Percentiles rank a stretch among this genome's conserved stretches.
phyloP scores from a whole-genome alignment of 1,140 invertebrate genomes.

The Drosophila lowei region DNA sequence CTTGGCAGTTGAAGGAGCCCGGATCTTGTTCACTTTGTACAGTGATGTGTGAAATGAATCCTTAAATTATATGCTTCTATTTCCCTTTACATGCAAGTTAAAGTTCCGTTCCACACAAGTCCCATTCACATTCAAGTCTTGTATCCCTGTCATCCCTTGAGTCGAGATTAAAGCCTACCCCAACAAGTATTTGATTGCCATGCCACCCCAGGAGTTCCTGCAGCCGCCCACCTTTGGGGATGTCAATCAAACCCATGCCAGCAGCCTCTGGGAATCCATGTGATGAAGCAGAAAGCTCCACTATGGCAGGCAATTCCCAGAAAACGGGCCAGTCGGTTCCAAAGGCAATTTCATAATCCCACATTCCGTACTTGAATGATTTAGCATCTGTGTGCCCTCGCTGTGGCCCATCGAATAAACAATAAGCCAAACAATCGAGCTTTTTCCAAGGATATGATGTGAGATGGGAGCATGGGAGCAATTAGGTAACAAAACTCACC shows the following conservation, averaged over 20 bases:
- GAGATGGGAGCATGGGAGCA: slow-evolving; percentile 3
- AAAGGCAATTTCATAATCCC: slow-evolving; percentile 43
- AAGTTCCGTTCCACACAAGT: too few species aligned
- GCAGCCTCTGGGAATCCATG: not conserved
- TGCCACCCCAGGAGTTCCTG: too few species aligned
- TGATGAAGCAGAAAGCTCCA: slow-evolving; percentile 10
- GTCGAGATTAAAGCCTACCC: slow-evolving; percentile 13
- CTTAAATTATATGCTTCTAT: too few species aligned
- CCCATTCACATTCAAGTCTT: too few species aligned
- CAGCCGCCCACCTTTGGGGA: slow-evolving; percentile 26
- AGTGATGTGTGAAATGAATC: too few species aligned
- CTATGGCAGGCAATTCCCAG: slow-evolving; percentile 17
- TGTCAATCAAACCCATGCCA: slow-evolving; percentile 25
- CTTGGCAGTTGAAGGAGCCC: too few species aligned
- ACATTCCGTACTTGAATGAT: slow-evolving; percentile 29
- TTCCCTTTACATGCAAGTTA: too few species aligned
- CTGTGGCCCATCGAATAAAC: not conserved
- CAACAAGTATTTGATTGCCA: slow-evolving; percentile 1
- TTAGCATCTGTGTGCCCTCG: not conserved
- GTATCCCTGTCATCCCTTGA: slow-evolving; percentile 5
- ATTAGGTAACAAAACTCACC: slow-evolving; percentile 51
- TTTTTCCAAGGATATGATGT: not conserved
- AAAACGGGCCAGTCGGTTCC: not conserved
- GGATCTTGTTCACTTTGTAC: too few species aligned
- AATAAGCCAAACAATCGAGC: not conserved